These are phyloP conservation scores for Genyomyrus donnyi DNA, from an alignment of 2,113 vertebrate species.

Conservation along the genomic window DNA sequence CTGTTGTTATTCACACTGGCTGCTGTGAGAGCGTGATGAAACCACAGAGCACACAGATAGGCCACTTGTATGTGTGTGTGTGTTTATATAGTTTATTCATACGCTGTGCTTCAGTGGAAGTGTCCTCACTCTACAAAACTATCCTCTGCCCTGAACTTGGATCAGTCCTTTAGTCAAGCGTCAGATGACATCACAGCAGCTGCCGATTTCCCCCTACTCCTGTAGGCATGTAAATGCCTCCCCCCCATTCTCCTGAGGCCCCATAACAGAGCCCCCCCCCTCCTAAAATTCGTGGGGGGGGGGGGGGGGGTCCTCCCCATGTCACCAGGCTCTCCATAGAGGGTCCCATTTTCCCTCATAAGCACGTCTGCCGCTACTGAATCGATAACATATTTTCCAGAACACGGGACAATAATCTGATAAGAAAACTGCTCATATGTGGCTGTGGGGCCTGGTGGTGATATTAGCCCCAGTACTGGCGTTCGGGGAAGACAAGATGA, in stretches of 20 bases:
- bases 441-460: not conserved
- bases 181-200: not conserved
- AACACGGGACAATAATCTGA: not conserved
- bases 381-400: conserved; percentile 8
- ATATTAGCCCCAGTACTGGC: not conserved
- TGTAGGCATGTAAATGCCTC: not conserved
- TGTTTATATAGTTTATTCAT: not conserved
- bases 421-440: not conserved
- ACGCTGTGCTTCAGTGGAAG: not conserved
- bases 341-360: not conserved
- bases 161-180: not conserved
- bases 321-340: not conserved
- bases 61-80: not conserved
- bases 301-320: not conserved
- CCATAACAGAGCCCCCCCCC: not conserved
- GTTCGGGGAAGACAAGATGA: not conserved
- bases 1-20: conserved; percentile 24
- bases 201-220: not conserved
- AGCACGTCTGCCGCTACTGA: not conserved
- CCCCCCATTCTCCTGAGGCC: not conserved
- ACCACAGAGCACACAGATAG: not conserved
- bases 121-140: not conserved
- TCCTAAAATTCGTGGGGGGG: not conserved
- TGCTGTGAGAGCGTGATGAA: conserved; percentile 11
- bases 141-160: not conserved